Evolutionary conservation across 2,113 vertebrate genomes (phyloP), one percentile per base, ranked within the genome.

Genomic region (Dolichallabes microphthalmus): DNA sequence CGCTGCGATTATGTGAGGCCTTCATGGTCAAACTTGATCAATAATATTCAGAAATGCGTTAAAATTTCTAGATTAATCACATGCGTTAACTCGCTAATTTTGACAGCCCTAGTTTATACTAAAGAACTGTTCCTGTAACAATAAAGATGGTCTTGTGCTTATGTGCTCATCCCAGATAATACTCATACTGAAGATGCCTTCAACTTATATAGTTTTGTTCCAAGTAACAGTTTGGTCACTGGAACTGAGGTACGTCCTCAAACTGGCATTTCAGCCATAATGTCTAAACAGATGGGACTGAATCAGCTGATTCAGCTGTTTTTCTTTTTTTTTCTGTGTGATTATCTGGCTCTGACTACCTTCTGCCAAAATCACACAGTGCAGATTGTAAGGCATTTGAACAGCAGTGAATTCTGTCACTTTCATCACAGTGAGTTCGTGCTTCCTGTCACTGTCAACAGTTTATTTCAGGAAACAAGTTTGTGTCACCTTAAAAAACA

Each of bases 291-390:
- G 53, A 77, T 57, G 75, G 75, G 52, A 13, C 57, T n/a, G n/a
- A 77, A 77, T 77, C 52, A 57, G 27, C 53, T 77, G 53, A 77
- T 57, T 77, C 75, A 77, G 52, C 75, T 30, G 52, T 32, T 77
- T 77, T 3, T 57, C 57, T 8, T 57, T 76, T 55, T 30, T 76
- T 35, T 35, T 35, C 2, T 35, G 1, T 17, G 12, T 27, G 74
- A 55, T 52, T 75, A 27, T 30, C 52, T 57, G 52, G 17, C 75
- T 57, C 27, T 57, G 32, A 32, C 39, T 57, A 77, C 75, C 53
- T 77, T 77, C 53, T 77, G 75, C 75, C 53, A 77, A 55, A 77
- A 57, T 77, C 15, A 30, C 53, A 57, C 55, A 55, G 50, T 2
- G 4, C 74, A 77, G 52, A 32, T 32, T 57, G 75, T 27, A 27